Conservation (phyloP, 2,797 vertebrate genomes). For the Lycodopsis pacificus region DNA sequence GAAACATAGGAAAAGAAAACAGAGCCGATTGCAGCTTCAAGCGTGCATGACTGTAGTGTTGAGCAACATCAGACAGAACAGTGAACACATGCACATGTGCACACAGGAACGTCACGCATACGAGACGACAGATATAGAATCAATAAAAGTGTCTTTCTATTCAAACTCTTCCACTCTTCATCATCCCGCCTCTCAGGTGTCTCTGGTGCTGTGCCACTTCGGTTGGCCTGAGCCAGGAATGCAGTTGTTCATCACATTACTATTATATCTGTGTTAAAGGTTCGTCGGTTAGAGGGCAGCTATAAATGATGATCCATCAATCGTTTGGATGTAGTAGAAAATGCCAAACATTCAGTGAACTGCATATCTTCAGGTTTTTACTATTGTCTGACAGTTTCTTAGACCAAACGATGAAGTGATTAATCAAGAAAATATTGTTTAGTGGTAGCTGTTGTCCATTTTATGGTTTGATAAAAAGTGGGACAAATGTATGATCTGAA, state of each 20-base stretch:
- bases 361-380: background rate
- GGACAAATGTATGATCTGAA: background rate
- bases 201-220: background rate
- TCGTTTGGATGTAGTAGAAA: background rate
- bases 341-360: too few relatives aligned
- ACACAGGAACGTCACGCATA: conserved; percentile 22
- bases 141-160: conserved; percentile 7
- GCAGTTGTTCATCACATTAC: conserved; percentile 20
- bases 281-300: background rate
- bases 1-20: too few relatives aligned
- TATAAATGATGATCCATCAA: background rate
- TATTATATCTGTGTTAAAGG: background rate
- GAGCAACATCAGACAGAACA: background rate
- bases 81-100: background rate
- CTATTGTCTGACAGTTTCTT: background rate
- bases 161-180: background rate
- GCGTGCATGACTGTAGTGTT: background rate
- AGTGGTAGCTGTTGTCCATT: background rate
- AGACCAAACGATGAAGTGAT: background rate
- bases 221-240: conserved; percentile 22
- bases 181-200: conserved; percentile 15
- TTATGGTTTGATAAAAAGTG: background rate
- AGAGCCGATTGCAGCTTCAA: background rate
- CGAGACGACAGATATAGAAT: conserved; percentile 11
- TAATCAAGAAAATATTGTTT: background rate